Percentiles rank a stretch among this genome's conserved stretches.
Conservation (phyloP, 2,888 invertebrate species). For the Phania funesta region DNA sequence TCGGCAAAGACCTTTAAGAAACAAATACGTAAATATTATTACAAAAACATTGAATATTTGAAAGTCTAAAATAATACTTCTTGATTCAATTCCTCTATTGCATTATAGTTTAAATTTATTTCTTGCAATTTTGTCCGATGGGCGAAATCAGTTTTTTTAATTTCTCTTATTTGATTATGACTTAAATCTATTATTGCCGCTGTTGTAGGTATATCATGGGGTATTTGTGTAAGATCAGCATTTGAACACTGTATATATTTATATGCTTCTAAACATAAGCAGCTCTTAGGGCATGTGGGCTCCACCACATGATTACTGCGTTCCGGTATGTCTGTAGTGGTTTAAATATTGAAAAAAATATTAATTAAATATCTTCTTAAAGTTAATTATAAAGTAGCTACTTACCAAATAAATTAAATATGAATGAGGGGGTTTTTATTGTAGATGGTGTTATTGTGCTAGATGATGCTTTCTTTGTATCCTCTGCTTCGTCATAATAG, state of each 20-base stretch:
- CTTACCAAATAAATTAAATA: conserved; percentile 73
- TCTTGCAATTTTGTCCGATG: conserved; percentile 75
- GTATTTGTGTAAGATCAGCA: conserved; percentile 81
- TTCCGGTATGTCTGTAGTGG: conserved; percentile 72
- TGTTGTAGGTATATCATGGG: conserved; percentile 78
- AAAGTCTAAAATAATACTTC: conserved; percentile 70
- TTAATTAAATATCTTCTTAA: too few species aligned
- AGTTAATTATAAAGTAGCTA: background rate
- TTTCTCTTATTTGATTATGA: conserved; percentile 75
- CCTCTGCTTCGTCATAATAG: conserved; percentile 70
- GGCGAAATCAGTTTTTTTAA: conserved; percentile 75
- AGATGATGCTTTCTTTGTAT: conserved; percentile 33
- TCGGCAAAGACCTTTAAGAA: conserved; percentile 75
- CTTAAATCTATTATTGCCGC: conserved; percentile 78
- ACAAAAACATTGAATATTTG: background rate
- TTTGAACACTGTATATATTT: conserved; percentile 81
- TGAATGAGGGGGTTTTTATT: conserved; percentile 60
- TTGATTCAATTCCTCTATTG: conserved; percentile 73
- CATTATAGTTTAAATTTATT: conserved; percentile 76
- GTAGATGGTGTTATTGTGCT: conserved; percentile 34
- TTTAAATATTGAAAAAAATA: too few species aligned
- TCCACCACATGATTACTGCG: conserved; percentile 76
- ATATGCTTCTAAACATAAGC: conserved; percentile 76
- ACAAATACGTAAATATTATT: background rate
- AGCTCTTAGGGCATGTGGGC: conserved; percentile 76